Evolutionary conservation across 2,888 invertebrate species (phyloP), one percentile per base, ranked within the genome.

Genomic region (Yponomeuta cagnagella): DNA sequence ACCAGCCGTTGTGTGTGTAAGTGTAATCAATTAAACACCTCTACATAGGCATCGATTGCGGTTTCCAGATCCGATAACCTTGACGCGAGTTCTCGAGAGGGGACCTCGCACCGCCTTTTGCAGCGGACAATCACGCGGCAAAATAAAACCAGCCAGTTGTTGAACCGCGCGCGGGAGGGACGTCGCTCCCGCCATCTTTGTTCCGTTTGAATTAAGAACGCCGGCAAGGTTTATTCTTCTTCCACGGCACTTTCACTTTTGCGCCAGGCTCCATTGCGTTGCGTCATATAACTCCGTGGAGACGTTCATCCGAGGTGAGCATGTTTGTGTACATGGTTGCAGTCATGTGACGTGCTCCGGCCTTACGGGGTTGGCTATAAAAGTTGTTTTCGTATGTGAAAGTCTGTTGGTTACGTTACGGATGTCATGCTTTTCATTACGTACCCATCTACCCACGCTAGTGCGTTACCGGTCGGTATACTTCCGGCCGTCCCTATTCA

Each of bases 271-370:
- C 52, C 2, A 58, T 58, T 58, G 52, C 43, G 58, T 70, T 70
- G 66, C 71, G 43, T 63, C 68, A 71, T 15, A 23, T 10, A 15
- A 15, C 52, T 58, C 52, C 12, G 52, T 58, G 52, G 15, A 58
- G 52, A n/a, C 43, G 37, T 8, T 43, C 33, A 67, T 67, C 67
- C 33, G 68, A 71, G 71, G 71, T 71, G 43, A 71, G 67, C 71
- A 58, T 71, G 68, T 71, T 68, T 67, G 43, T 68, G 52, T 58
- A 43, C 67, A 33, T 48, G 63, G 23, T 70, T 52, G 70, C 33
- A n/a, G 30, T 66, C 66, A 67, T 67, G 67, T 67, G 67, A 33
- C 52, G 52, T 58, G 12, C 15, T 12, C 12, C 12, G 52, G 52
- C 52, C 52, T 52, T 52, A 52, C 5, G 52, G 52, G 52, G 15